phyloP scores from a whole-genome alignment of 2,888 invertebrate species.

The Pantelozetes paolii region DNA sequence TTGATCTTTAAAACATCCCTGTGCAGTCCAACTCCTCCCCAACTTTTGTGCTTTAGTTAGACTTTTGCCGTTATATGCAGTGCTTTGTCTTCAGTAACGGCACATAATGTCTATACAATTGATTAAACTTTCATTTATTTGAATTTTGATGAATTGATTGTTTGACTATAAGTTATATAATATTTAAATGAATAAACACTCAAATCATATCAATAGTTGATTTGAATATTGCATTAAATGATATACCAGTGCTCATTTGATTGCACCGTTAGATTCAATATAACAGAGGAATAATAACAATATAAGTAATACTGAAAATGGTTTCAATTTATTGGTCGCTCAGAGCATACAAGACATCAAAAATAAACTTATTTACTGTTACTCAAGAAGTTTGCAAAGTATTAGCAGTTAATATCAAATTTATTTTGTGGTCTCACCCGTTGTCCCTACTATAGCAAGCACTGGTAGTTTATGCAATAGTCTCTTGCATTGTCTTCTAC shows the following conservation, averaged over 20 bases:
- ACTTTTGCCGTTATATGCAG: too few species aligned
- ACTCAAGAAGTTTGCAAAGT: not conserved
- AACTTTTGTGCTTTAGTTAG: too few species aligned
- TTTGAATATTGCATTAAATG: not conserved
- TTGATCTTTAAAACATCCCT: too few species aligned
- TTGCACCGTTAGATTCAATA: not conserved
- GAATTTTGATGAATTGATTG: too few species aligned
- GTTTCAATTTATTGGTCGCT: not conserved
- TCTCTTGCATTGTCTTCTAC: conserved; percentile 24
- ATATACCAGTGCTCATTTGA: not conserved
- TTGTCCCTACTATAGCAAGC: not conserved
- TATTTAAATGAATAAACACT: too few species aligned
- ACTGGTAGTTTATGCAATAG: not conserved
- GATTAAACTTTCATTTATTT: not conserved
- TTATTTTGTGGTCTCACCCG: conserved; percentile 10
- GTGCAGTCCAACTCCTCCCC: too few species aligned
- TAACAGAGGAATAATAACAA: not conserved
- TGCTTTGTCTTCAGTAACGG: too few species aligned
- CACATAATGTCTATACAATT: too few species aligned
- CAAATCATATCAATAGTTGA: not conserved
- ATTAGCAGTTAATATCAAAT: conserved; percentile 23
- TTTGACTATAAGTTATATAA: too few species aligned
- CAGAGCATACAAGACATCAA: not conserved
- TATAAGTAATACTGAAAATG: not conserved
- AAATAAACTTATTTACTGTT: not conserved